These are phyloP conservation scores for Drosophila phalerata DNA, from an alignment of 2,888 invertebrate genomes.

Conservation along the genomic window DNA sequence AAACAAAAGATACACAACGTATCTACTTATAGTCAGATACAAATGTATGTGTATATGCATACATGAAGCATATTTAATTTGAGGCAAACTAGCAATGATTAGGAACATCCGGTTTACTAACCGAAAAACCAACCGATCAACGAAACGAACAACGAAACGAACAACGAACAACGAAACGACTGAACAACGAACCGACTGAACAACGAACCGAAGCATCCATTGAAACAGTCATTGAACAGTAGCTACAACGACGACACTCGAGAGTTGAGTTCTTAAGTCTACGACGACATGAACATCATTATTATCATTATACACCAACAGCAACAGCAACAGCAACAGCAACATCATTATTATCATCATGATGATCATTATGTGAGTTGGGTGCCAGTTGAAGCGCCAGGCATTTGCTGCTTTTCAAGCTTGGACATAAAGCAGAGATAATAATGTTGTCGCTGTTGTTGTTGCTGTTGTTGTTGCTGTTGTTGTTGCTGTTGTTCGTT, in stretches of 20 bases:
- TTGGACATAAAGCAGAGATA: conserved; percentile 72
- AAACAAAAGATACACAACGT: conserved; percentile 73
- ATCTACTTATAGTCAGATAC: conserved; percentile 33
- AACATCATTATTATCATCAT: conserved; percentile 37
- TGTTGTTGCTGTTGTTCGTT: conserved; percentile 37
- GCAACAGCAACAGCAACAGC: conserved; percentile 27
- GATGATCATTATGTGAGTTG: conserved; percentile 54
- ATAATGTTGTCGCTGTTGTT: conserved; percentile 72
- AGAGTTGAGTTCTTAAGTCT: conserved; percentile 68
- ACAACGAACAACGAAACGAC: conserved; percentile 2
- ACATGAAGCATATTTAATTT: conserved; percentile 83
- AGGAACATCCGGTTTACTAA: conserved; percentile 86
- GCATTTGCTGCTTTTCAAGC: conserved; percentile 52
- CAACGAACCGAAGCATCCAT: conserved; percentile 43
- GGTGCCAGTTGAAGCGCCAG: conserved; percentile 77
- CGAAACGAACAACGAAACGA: conserved; percentile 46
- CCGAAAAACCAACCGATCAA: conserved; percentile 81
- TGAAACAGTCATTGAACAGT: conserved; percentile 70
- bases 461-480: conserved; percentile 46
- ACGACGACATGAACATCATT: conserved; percentile 38
- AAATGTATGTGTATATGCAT: conserved; percentile 2
- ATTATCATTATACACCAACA: conserved; percentile 18
- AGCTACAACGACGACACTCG: conserved; percentile 69
- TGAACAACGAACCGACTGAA: conserved; percentile 32
- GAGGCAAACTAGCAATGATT: conserved; percentile 86